phyloP scores from a whole-genome alignment of 2,888 invertebrate species.

The Heliconius hortense region DNA sequence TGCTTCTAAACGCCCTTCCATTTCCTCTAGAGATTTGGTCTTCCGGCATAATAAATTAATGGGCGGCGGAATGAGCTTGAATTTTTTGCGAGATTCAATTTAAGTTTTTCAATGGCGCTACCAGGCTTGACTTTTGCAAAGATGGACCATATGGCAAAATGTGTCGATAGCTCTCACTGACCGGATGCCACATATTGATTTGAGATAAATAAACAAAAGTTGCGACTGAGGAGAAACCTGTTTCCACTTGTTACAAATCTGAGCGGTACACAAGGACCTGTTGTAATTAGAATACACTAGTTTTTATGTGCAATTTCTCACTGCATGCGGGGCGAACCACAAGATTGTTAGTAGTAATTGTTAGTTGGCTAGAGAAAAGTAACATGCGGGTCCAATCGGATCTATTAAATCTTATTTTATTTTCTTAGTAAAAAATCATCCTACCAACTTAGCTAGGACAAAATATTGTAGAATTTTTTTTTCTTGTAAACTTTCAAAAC shows the following conservation, averaged over 20 bases:
- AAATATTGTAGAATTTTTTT: slow-evolving; percentile 64
- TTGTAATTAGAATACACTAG: slow-evolving; percentile 68
- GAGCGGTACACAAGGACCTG: slow-evolving; percentile 54
- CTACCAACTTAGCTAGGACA: slow-evolving; percentile 53
- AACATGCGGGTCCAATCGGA: slow-evolving; percentile 67
- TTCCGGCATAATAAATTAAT: slow-evolving; percentile 80
- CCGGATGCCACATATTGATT: slow-evolving; percentile 60
- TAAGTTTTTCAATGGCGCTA: slow-evolving; percentile 64
- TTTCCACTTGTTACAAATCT: slow-evolving; percentile 60
- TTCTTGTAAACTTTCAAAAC: slow-evolving; percentile 65
- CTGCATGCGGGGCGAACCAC: slow-evolving; percentile 74
- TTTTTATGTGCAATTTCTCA: slow-evolving; percentile 72
- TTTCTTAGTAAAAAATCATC: slow-evolving; percentile 48
- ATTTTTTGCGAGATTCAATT: slow-evolving; percentile 66
- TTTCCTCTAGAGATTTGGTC: slow-evolving; percentile 81
- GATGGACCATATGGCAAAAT: slow-evolving; percentile 63
- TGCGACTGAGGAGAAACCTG: slow-evolving; percentile 52
- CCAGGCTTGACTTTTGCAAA: slow-evolving; percentile 55
- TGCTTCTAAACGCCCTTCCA: slow-evolving; percentile 70
- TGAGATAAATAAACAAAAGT: slow-evolving; percentile 52
- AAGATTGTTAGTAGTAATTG: slow-evolving; percentile 77
- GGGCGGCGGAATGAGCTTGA: slow-evolving; percentile 56
- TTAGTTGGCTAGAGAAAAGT: slow-evolving; percentile 62
- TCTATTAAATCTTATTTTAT: slow-evolving; percentile 51
- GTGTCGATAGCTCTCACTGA: slow-evolving; percentile 55